Percentiles rank a stretch among this genome's conserved stretches.
These are phyloP conservation scores for Platycheirus albimanus DNA, from an alignment of 2,888 invertebrate species.

Conservation along the genomic window DNA sequence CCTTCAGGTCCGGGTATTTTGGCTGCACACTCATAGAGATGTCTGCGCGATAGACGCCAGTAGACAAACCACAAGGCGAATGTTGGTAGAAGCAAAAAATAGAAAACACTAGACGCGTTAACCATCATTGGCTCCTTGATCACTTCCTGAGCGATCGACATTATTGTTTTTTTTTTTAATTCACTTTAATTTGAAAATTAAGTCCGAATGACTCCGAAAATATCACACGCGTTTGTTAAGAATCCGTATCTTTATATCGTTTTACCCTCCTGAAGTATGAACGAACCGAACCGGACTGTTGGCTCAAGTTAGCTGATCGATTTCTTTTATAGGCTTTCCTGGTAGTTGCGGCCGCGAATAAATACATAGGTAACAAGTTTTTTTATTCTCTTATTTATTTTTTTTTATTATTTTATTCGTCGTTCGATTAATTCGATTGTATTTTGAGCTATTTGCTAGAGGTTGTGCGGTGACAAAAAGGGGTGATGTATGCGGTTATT, in stretches of 20 bases:
- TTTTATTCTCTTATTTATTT: conserved; percentile 7
- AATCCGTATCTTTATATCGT: conserved; percentile 59
- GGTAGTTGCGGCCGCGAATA: conserved; percentile 56
- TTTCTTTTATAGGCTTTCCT: conserved; percentile 75
- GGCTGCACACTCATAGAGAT: conserved; percentile 88
- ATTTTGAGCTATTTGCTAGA: conserved; percentile 26
- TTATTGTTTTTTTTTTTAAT: conserved; percentile 51
- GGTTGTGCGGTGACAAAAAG: background rate
- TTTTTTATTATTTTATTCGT: background rate
- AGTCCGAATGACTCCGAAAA: conserved; percentile 17
- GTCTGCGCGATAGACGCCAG: conserved; percentile 89
- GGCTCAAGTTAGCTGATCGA: conserved; percentile 49
- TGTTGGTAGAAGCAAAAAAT: conserved; percentile 88
- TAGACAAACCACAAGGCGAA: conserved; percentile 88
- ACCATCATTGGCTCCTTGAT: conserved; percentile 80
- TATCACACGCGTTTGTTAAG: background rate
- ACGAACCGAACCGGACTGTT: conserved; percentile 74
- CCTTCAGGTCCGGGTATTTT: conserved; percentile 89
- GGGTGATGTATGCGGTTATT: conserved; percentile 25
- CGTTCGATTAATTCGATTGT: conserved; percentile 47
- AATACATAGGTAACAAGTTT: conserved; percentile 71
- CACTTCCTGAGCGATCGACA: conserved; percentile 79
- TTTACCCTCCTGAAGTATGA: conserved; percentile 71
- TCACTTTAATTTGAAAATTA: conserved; percentile 30
- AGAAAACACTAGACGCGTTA: conserved; percentile 87